phyloP scores from a whole-genome alignment of 2,113 vertebrate species.

The Grallaria varia region DNA sequence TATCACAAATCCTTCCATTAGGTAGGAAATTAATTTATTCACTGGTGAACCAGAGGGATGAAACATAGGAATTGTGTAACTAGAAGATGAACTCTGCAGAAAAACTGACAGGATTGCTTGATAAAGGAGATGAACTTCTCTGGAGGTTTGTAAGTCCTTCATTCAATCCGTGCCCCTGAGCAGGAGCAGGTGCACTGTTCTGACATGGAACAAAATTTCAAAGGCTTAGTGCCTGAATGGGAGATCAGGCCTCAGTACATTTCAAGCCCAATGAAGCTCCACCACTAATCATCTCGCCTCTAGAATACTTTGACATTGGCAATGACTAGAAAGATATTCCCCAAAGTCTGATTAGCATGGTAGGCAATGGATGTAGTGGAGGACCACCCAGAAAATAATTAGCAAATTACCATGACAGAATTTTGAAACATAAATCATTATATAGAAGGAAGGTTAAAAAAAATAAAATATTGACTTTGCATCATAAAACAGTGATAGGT shows the following conservation, averaged over 20 bases:
- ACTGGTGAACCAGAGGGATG: neutral
- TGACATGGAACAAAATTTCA: slow-evolving; percentile 56
- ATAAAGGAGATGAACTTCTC: slow-evolving; percentile 23
- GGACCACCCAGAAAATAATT: slow-evolving; percentile 1
- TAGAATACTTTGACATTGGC: slow-evolving; percentile 22
- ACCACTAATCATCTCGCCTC: neutral
- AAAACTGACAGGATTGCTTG: slow-evolving; percentile 29
- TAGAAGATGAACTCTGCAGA: neutral
- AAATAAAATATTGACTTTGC: neutral
- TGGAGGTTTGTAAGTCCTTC: slow-evolving; percentile 28
- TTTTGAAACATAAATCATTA: neutral
- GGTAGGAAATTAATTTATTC: slow-evolving; percentile 55
- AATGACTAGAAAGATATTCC: neutral
- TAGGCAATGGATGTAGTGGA: neutral
- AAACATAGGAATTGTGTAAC: slow-evolving; percentile 22
- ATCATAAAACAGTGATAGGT: neutral
- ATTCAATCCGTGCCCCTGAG: neutral
- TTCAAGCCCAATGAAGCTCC: slow-evolving; percentile 6
- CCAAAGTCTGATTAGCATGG: neutral
- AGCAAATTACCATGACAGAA: neutral
- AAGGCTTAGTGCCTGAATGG: slow-evolving; percentile 26
- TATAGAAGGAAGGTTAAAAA: neutral
- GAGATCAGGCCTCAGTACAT: neutral
- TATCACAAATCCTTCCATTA: slow-evolving; percentile 51
- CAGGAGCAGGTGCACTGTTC: slow-evolving; percentile 10